These are phyloP conservation scores for Corythoichthys haematopterus DNA, from an alignment of 2,113 vertebrate species.

Conservation along the genomic window DNA sequence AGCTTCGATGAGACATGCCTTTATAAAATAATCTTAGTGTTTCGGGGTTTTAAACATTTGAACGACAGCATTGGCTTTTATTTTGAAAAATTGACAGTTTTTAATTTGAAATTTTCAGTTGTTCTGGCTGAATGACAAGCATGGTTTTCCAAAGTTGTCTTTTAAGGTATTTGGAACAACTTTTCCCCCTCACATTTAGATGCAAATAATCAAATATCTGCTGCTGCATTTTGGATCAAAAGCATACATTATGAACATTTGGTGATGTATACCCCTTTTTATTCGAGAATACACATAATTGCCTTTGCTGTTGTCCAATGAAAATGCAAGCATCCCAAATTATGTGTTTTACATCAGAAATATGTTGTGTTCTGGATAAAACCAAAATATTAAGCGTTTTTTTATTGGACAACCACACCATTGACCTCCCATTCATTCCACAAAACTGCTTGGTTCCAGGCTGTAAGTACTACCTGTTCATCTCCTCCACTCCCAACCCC, in stretches of 20 bases:
- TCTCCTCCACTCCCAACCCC: background rate
- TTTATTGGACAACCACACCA: background rate
- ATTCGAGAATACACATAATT: no score
- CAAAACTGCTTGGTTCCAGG: background rate
- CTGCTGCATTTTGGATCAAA: background rate
- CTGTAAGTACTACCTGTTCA: constrained; percentile 38
- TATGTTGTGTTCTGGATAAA: background rate
- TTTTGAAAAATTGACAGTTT: background rate
- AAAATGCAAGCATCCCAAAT: constrained; percentile 1
- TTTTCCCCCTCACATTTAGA: no score
- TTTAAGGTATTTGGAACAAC: no score
- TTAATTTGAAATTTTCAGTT: background rate
- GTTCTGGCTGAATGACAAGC: no score
- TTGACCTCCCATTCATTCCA: background rate
- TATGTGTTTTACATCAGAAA: background rate
- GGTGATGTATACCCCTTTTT: background rate
- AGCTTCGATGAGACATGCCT: background rate
- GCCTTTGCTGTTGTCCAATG: background rate
- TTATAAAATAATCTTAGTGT: background rate
- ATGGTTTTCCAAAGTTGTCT: no score
- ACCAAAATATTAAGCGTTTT: background rate
- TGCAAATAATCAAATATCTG: background rate
- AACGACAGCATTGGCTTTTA: background rate
- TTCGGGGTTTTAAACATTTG: background rate
- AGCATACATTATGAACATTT: background rate